Evolutionary conservation across 2,888 invertebrate species (phyloP).

Genomic region (Cacoxenus indagator): DNA sequence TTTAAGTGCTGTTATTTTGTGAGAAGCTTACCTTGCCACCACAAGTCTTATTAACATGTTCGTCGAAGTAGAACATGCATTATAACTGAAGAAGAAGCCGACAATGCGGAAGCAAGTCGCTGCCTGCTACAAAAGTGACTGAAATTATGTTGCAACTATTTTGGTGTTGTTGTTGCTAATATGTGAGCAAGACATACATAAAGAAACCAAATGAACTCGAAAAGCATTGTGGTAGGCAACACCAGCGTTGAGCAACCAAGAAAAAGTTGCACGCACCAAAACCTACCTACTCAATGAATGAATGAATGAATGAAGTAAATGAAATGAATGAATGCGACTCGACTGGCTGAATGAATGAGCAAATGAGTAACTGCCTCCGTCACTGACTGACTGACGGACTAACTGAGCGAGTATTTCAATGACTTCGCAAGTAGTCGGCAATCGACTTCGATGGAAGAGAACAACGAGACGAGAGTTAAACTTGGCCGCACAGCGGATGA

Average conservation of each 20-base stretch:
- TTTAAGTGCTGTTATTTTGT: background rate
- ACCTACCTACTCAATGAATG: constrained; percentile 30
- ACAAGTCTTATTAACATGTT: constrained; percentile 36
- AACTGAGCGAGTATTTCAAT: background rate
- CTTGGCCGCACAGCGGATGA: background rate
- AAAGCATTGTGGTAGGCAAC: too few relatives aligned
- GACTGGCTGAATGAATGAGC: constrained; percentile 4
- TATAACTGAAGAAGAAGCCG: background rate
- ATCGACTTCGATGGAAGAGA: too few relatives aligned
- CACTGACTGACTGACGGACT: constrained; percentile 3
- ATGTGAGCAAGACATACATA: too few relatives aligned
- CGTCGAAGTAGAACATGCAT: constrained; percentile 44
- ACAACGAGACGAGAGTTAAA: background rate
- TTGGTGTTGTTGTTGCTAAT: constrained; percentile 4
- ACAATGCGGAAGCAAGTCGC: constrained; percentile 46
- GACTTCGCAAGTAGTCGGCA: background rate
- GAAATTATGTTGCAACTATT: constrained; percentile 35
- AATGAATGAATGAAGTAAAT: constrained; percentile 48
- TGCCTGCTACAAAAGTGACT: constrained; percentile 18
- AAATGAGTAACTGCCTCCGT: too few relatives aligned
- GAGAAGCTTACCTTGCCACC: background rate
- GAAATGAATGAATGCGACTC: constrained; percentile 27
- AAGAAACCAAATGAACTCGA: too few relatives aligned
- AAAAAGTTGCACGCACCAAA: too few relatives aligned
- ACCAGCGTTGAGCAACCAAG: too few relatives aligned